Base-by-base conservation (phyloP, 2,113 vertebrate species). In the Pedetes capensis region DNA sequence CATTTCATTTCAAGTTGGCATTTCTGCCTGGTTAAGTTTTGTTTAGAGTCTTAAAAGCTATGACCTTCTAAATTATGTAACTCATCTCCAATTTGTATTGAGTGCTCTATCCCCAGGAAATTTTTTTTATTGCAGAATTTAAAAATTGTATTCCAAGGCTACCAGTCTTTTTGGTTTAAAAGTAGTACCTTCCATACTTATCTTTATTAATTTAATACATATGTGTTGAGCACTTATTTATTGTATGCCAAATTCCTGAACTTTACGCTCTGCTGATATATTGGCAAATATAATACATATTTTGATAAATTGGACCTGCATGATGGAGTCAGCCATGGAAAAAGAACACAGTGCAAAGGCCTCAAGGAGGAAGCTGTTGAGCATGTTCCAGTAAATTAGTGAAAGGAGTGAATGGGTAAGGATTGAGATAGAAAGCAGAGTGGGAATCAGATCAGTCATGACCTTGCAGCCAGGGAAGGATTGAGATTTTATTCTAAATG, bases 1-100 rank as follows among this genome's bases (percentile, higher is more conserved):
- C 94, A 74, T 93, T 98, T 98, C 96, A 95, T 98, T 98, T 98
- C 90, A 96, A 96, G 92, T 95, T 79, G 53, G 96, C 95, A 89
- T 96, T 87, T 90, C 83, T 97, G 89, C 96, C 95, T 97, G 59
- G 83, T 95, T 97, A 81, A 23, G 97, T 96, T 97, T 87, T 96
- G 22, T 94, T 78, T 5, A 2, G 25, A 44, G 69, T 85, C 47
- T n/a, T 94, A 92, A 61, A 95, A 95, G 59, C 51, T 68, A 79
- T 42, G 76, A 27, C n/a, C 47, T 90, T 72, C 27, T 90, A 69
- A 87, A 68, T 87, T 29, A 57, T 71, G 5, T 88, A 78, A 63
- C 34, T 89, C 25, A 63, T 89, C 59, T 82, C 55, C 32, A 23
- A 78, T 96, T 81, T 94, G 71, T 86, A 66, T 32, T 37, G 83